These are phyloP conservation scores for Papilio polyxenes DNA, from an alignment of 1,140 invertebrate genomes.

Conservation along the genomic window DNA sequence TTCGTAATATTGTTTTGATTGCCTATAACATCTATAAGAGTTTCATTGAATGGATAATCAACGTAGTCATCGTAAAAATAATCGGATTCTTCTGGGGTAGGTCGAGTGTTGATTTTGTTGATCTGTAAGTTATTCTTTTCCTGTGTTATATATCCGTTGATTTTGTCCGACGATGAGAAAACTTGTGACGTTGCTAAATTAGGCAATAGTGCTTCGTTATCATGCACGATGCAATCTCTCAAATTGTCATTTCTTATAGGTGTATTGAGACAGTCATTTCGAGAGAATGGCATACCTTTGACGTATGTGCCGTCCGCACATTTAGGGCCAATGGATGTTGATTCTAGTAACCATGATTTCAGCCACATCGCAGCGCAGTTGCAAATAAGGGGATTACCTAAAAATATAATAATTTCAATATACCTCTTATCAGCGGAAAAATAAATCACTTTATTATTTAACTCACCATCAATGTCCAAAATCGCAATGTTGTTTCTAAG, in stretches of 20 bases:
- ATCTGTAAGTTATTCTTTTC: constrained; percentile 68
- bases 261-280: constrained; percentile 83
- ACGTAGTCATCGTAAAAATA: constrained; percentile 91
- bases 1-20: constrained; percentile 60
- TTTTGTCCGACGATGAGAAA: constrained; percentile 80
- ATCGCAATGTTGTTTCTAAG: constrained; percentile 90
- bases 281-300: constrained; percentile 85
- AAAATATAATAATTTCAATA: constrained; percentile 52
- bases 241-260: constrained; percentile 75
- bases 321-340: constrained; percentile 85
- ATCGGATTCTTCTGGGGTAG: constrained; percentile 86
- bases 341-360: constrained; percentile 89
- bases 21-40: constrained; percentile 71
- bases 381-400: constrained; percentile 91
- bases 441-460: background rate
- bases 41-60: constrained; percentile 85
- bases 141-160: constrained; percentile 72
- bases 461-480: constrained; percentile 91
- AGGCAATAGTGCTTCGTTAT: constrained; percentile 82
- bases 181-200: constrained; percentile 79
- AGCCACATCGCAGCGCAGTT: constrained; percentile 91
- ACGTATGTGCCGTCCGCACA: constrained; percentile 88
- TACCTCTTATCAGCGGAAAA: constrained; percentile 10
- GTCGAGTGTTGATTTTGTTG: constrained; percentile 76
- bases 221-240: constrained; percentile 82